Base-by-base conservation (phyloP, 35 echinoderm and acorn worm genomes). In the Hemicentrotus pulcherrimus region DNA sequence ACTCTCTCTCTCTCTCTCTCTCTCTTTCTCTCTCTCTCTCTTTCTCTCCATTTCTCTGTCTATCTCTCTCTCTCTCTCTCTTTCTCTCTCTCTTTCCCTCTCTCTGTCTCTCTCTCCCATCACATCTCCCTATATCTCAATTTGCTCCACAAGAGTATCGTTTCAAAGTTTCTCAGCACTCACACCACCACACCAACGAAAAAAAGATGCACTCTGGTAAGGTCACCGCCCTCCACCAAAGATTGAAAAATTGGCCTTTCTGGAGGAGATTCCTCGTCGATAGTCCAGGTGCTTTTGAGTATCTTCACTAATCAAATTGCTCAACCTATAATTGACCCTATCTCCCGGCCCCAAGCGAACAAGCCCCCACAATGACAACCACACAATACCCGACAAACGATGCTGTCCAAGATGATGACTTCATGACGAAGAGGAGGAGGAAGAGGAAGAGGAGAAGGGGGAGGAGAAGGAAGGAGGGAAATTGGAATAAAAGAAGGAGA, bases 271-370 rank as follows among this genome's bases (percentile, higher is more conserved):
- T 78, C 28, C 22, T 22, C 18, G 88, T 45, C 88, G 88, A 90
- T 90, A 13, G 46, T 90, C 88, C 91, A 93, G 91, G 91, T 93
- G 91, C 91, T 93, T 93, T 93, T 5, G 11, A 47, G 91, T 32
- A 31, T 47, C 48, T 47, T 12, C 30, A 31, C 46, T 93, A 93
- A 93, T 93, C 91, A 47, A 93, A 93, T 93, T 93, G 45, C 46
- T 93, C 32, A 93, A 93, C 91, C 91, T 31, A 47, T 93, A 93
- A 93, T 93, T 93, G 91, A 93, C 91, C 91, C 91, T 58, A 93
- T 93, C 48, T 93, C 48, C 91, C 91, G 30, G 48, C 45, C 91
- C 48, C 46, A 22, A 93, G 48, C 18, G 18, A 10, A 78, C 65
- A 78, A 78, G 24, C 65, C 65, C 65, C 65, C 65, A 78, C 19